These are phyloP conservation scores for Gryllus bimaculatus DNA, from an alignment of 1,140 invertebrate genomes.

Conservation along the genomic window DNA sequence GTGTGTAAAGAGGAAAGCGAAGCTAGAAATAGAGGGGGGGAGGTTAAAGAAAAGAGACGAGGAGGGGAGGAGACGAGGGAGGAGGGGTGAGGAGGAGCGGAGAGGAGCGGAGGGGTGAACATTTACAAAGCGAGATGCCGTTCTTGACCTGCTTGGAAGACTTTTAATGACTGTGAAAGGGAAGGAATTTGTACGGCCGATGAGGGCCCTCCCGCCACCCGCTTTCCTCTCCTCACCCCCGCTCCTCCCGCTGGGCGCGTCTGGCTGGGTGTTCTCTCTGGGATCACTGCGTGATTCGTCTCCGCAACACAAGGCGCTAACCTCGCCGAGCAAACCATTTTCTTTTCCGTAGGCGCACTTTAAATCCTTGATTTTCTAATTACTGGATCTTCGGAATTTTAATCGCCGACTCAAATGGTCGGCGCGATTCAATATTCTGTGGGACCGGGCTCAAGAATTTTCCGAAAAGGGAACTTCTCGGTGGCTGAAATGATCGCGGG, in stretches of 20 bases:
- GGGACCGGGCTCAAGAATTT: neutral
- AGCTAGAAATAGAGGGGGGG: too few species aligned
- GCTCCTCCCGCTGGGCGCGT: neutral
- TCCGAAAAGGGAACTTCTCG: neutral
- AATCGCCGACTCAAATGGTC: neutral
- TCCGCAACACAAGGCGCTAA: neutral
- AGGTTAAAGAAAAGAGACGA: too few species aligned
- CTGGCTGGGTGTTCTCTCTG: neutral
- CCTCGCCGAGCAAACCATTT: too few species aligned
- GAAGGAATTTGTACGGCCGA: neutral
- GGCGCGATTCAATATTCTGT: neutral
- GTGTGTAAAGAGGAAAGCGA: too few species aligned
- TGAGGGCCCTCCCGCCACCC: too few species aligned
- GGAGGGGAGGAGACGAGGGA: too few species aligned
- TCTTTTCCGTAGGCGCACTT: neutral
- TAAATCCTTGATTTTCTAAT: constrained; percentile 6
- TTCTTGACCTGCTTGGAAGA: neutral
- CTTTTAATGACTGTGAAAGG: neutral
- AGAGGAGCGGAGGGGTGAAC: neutral
- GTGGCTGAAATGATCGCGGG: neutral
- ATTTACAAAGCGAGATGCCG: neutral
- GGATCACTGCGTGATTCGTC: neutral
- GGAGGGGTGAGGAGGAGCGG: too few species aligned
- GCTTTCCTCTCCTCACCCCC: too few species aligned
- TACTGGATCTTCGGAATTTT: neutral